These are phyloP conservation scores for Falco punctatus DNA, from an alignment of 2,113 vertebrate genomes.

Conservation along the genomic window DNA sequence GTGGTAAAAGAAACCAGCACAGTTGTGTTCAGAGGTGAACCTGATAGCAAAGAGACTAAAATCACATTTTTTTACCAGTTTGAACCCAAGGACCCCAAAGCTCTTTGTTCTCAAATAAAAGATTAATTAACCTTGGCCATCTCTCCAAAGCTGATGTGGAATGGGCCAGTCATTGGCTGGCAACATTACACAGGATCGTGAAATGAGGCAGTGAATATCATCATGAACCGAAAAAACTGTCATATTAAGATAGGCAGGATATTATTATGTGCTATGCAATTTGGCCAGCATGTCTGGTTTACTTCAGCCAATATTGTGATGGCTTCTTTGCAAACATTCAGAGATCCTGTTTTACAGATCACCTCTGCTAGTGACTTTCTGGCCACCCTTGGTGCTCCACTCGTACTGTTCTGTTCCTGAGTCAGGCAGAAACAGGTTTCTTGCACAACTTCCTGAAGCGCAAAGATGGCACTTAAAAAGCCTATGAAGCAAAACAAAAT, in stretches of 20 bases:
- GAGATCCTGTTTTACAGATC: background rate
- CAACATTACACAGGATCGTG: background rate
- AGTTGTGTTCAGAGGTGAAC: background rate
- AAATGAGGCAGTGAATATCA: background rate
- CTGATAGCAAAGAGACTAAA: background rate
- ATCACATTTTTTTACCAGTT: background rate
- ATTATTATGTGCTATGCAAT: background rate
- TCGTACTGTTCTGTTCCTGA: rapidly evolving
- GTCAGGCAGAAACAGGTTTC: background rate
- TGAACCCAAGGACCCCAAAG: background rate
- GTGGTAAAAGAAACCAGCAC: background rate
- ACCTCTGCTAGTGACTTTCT: background rate
- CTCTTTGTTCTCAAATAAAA: background rate
- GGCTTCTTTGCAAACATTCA: background rate
- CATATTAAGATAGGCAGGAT: background rate
- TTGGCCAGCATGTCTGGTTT: background rate
- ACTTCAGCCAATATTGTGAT: background rate
- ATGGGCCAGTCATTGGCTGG: background rate
- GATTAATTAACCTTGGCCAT: background rate
- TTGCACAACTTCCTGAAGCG: background rate
- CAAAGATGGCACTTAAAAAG: background rate
- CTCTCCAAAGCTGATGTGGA: background rate
- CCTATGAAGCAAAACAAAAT: background rate
- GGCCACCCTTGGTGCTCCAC: background rate
- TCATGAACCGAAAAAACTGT: background rate